These are phyloP conservation scores for Listronotus bonariensis DNA, from an alignment of 1,140 invertebrate species.

Conservation along the genomic window DNA sequence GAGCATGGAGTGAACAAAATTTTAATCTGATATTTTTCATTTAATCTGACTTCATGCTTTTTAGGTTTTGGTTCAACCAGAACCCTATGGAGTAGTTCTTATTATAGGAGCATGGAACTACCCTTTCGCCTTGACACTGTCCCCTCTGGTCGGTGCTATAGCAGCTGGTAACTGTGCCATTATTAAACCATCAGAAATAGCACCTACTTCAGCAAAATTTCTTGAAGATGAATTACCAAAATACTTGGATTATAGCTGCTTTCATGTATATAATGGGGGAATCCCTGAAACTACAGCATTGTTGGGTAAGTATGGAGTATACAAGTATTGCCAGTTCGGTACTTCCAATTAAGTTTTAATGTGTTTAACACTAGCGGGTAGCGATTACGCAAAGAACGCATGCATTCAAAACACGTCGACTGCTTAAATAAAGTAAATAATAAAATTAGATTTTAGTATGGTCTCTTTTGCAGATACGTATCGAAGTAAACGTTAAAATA, in stretches of 20 bases:
- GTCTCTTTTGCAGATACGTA: too few relatives aligned
- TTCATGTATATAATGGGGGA: slow-evolving; percentile 77
- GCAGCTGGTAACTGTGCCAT: slow-evolving; percentile 94
- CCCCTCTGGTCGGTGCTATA: slow-evolving; percentile 74
- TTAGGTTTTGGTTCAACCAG: slow-evolving; percentile 64
- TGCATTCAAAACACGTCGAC: too few relatives aligned
- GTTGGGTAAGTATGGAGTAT: slow-evolving; percentile 70
- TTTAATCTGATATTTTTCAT: too few relatives aligned
- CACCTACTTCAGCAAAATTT: slow-evolving; percentile 71
- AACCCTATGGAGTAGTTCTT: slow-evolving; percentile 87
- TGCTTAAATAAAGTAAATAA: too few relatives aligned
- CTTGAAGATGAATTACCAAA: slow-evolving; percentile 81
- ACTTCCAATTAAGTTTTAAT: too few relatives aligned
- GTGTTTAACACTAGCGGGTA: too few relatives aligned
- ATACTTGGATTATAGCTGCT: slow-evolving; percentile 80
- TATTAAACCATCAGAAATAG: slow-evolving; percentile 96
- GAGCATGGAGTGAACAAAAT: too few relatives aligned
- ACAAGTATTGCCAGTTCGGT: too few relatives aligned
- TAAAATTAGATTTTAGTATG: too few relatives aligned
- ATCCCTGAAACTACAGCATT: slow-evolving; percentile 69
- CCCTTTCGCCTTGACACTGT: slow-evolving; percentile 81
- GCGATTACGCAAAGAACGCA: too few relatives aligned
- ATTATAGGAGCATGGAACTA: slow-evolving; percentile 98
- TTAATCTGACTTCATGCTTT: too few relatives aligned
- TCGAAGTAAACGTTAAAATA: too few relatives aligned